Base-by-base conservation (phyloP, 2,888 invertebrate genomes). In the Teinopalpus imperialis region DNA sequence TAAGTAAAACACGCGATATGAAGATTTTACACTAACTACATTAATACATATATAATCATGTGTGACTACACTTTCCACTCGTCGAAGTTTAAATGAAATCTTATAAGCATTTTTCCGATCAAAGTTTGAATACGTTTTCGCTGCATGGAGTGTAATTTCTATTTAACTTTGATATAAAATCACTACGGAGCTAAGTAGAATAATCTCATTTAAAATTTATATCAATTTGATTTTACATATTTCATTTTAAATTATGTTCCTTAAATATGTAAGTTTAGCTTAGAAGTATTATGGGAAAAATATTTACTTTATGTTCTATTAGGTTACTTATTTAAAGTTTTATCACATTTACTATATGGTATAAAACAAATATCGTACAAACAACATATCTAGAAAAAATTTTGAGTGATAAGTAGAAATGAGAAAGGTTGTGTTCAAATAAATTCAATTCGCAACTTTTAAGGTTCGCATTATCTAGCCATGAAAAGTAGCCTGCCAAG, bases 1-100 rank as follows among this genome's bases (percentile, higher is more conserved):
- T 63, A 50, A 53, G 55, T 55, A 59, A 57, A 59, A 66, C 85
- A 86, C 83, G 86, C 86, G 72, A 86, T 76, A 57, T 57, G 51
- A 62, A 63, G 57, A 62, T 69, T 77, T 74, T 58, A 60, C 62
- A 59, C 61, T 64, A 59, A 36, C 34, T 41, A 27, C 10, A 41
- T 26, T 7, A 30, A 47, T 40, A 36, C 1, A 4, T 34, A 40
- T 12, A 12, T 35, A 34, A 8, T 10, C 7, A 18, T 8, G 20
- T 51, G 27, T 5, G 5, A 27, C n/a, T 14, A 31, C 16, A 16
- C 13, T 18, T 39, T 30, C 31, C 8, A 31, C 24, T 30, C 30
- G 36, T 24, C 27, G 18, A 61, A 63, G 51, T 60, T 52, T 39
- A 58, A 66, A 62, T 63, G 52, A 55, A 66, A 63, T 60, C 54